Percentiles rank a stretch among this genome's conserved stretches.
Evolutionary conservation across 30 jellyfish, hydroid and myxozoan species (phyloP).

Genomic region (Cassiopea xamachana): DNA sequence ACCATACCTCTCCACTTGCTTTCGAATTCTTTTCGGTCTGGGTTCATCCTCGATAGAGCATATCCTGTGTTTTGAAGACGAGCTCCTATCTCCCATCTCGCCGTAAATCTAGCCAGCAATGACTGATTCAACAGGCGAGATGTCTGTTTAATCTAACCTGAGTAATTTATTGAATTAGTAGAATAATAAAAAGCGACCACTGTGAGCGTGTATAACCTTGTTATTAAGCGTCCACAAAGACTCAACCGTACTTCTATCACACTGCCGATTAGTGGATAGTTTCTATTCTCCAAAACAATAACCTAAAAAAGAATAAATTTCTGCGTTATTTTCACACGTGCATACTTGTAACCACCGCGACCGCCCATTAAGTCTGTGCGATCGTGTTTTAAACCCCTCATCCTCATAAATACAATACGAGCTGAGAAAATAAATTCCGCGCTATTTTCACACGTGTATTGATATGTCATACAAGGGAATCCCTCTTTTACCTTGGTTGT

Average conservation of each 20-base stretch:
- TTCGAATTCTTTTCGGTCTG: slow-evolving; percentile 58
- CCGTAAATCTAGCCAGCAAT: slow-evolving; percentile 52
- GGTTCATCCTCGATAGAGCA: slow-evolving; percentile 32
- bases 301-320: slow-evolving; percentile 53
- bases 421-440: slow-evolving; percentile 79
- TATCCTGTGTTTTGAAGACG: slow-evolving; percentile 10
- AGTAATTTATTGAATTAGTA: slow-evolving; percentile 73
- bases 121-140: slow-evolving; percentile 70
- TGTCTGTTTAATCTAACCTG: slow-evolving; percentile 70
- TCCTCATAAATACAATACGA: slow-evolving; percentile 62
- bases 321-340: slow-evolving; percentile 68
- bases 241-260: slow-evolving; percentile 72
- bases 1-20: slow-evolving; percentile 66
- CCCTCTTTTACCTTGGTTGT: slow-evolving; percentile 27
- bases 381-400: slow-evolving; percentile 48
- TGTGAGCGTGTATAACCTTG: slow-evolving; percentile 77
- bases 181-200: slow-evolving; percentile 75
- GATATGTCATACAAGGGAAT: slow-evolving; percentile 58
- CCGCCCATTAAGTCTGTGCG: slow-evolving; percentile 57
- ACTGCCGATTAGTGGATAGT: slow-evolving; percentile 44
- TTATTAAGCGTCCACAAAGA: slow-evolving; percentile 64
- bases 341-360: slow-evolving; percentile 47
- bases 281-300: slow-evolving; percentile 51
- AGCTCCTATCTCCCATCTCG: slow-evolving; percentile 56
- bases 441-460: slow-evolving; percentile 97